Conservation (phyloP, 2,888 invertebrate genomes). For the Dascillus cervinus region DNA sequence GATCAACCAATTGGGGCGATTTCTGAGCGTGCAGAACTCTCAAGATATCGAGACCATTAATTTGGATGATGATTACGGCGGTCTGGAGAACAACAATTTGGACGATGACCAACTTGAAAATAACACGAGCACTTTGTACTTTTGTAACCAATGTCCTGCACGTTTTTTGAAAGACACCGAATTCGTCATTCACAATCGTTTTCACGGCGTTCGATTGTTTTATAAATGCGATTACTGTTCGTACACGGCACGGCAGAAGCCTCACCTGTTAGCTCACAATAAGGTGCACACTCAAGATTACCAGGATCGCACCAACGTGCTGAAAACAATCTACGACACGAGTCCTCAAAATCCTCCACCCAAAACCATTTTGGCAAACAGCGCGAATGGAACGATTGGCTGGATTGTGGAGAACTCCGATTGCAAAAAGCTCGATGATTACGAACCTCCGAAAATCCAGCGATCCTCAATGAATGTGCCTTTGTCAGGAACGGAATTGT, state of each 20-base stretch:
- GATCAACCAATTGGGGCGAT: conserved; percentile 43
- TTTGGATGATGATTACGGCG: conserved; percentile 28
- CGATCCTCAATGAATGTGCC: conserved; percentile 44
- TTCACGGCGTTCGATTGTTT: conserved; percentile 56
- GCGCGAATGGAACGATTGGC: conserved; percentile 30
- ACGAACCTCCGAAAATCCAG: conserved; percentile 21
- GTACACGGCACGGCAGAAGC: conserved; percentile 65
- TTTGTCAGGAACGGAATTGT: conserved; percentile 58
- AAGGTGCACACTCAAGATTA: conserved; percentile 70
- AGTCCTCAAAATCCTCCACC: conserved; percentile 61
- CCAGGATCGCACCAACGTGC: conserved; percentile 64
- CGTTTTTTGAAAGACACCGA: conserved; percentile 72
- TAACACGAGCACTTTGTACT: conserved; percentile 46
- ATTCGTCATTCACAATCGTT: conserved; percentile 61
- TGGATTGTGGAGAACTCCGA: conserved; percentile 44
- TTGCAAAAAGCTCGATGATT: conserved; percentile 18
- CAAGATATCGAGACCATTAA: conserved; percentile 15
- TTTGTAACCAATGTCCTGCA: conserved; percentile 78
- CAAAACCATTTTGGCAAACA: conserved; percentile 39
- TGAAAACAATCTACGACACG: conserved; percentile 57
- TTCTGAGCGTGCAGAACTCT: conserved; percentile 16
- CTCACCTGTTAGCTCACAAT: conserved; percentile 60
- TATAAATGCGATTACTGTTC: conserved; percentile 71
- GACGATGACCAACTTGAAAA: conserved; percentile 20
- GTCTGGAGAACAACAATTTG: conserved; percentile 29